phyloP scores from a whole-genome alignment of 2,797 vertebrate genomes.

The Oryzias sinensis region DNA sequence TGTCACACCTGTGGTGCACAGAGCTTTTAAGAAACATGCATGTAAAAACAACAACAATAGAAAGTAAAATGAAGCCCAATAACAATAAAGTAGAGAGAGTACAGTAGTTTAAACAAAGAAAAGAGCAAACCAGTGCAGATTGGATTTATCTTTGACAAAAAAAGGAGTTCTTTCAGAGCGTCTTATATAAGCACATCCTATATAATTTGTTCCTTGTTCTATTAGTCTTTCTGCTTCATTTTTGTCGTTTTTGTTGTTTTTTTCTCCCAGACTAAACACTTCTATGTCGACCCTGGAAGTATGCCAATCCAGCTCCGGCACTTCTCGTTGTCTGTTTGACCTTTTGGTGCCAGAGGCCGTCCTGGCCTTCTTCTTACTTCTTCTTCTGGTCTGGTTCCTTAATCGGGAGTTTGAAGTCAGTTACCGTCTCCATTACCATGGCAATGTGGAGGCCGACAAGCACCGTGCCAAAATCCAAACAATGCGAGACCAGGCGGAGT shows the following conservation, averaged over 20 bases:
- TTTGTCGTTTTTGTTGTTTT: not conserved
- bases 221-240: not conserved
- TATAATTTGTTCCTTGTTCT: not conserved
- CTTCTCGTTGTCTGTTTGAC: slow-evolving; percentile 64
- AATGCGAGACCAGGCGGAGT: slow-evolving; percentile 96
- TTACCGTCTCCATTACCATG: slow-evolving; percentile 97
- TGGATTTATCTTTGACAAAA: no score
- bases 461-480: slow-evolving; percentile 96
- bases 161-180: no score
- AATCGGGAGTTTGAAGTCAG: slow-evolving; percentile 97
- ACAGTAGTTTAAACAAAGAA: no score
- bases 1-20: no score
- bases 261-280: slow-evolving; percentile 46
- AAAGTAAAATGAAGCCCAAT: no score
- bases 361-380: slow-evolving; percentile 89
- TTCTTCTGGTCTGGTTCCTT: slow-evolving; percentile 96
- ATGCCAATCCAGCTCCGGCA: slow-evolving; percentile 9
- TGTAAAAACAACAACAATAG: no score
- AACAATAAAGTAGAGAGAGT: no score
- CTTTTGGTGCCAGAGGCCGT: slow-evolving; percentile 83
- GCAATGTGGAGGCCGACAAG: slow-evolving; percentile 93
- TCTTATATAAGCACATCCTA: not conserved
- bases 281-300: slow-evolving; percentile 27
- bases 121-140: no score
- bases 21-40: no score